Conservation (phyloP, 1,140 invertebrate species). For the Myzus persicae region DNA sequence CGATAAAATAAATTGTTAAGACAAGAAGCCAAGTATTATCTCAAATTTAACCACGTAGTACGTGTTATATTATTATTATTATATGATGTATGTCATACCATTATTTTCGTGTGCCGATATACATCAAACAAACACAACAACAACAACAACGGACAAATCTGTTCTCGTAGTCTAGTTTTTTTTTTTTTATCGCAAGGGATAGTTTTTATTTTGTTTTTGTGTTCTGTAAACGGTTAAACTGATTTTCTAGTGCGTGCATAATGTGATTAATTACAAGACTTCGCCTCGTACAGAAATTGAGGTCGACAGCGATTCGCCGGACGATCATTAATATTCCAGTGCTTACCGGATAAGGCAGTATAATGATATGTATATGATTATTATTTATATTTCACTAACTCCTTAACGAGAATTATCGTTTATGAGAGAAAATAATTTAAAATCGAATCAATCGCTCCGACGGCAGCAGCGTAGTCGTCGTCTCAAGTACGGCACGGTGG, state of each 20-base stretch:
- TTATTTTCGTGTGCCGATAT: background rate
- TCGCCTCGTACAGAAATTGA: background rate
- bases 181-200: background rate
- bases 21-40: background rate
- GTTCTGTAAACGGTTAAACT: background rate
- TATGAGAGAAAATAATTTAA: background rate
- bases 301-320: background rate
- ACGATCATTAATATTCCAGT: conserved; percentile 31
- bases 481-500: background rate
- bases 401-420: background rate
- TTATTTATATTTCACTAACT: background rate
- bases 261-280: conserved; percentile 30
- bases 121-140: background rate
- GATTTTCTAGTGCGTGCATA: background rate
- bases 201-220: background rate
- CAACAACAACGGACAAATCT: background rate
- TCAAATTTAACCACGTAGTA: conserved; percentile 29
- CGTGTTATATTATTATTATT: conserved; percentile 22
- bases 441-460: background rate
- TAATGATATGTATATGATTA: background rate
- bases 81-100: background rate
- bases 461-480: too few species aligned
- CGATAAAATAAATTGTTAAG: conserved; percentile 39
- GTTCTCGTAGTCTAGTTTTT: background rate
- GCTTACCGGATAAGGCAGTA: background rate